Base-by-base conservation (phyloP, 2,888 invertebrate species). In the Sinelater perroti region DNA sequence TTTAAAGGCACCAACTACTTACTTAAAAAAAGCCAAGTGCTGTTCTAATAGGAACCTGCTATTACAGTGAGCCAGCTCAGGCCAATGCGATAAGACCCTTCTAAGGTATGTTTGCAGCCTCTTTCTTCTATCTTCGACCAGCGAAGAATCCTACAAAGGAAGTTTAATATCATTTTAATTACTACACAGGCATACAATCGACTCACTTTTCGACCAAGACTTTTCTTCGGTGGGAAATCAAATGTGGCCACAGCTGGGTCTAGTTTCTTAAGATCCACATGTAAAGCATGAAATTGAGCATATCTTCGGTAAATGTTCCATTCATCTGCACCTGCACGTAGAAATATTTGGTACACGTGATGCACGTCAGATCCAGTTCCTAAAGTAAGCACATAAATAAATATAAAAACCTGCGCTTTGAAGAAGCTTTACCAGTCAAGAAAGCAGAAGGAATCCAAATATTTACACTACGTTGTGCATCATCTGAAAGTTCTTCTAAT, bases 251-350 rank as follows among this genome's bases (percentile, higher is more conserved):
- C 87, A 56, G 88, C 82, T 0, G 89, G 85, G 73, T 93, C 91
- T 72, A 90, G 86, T 73, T 93, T 94, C 74, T 90, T 92, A 31
- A 96, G 80, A 67, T 90, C 88, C 60, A 86, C 85, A 75, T 97
- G 94, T 18, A 97, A 81, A 61, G 90, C 87, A 74, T 93, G 85
- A 78, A 97, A 97, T 76, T 97, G 95, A 4, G 94, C 90, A 74
- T 97, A 97, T 71, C 97, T 85, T 66, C 95, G 86, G 75, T 95
- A 95, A n/a, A 97, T 88, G 72, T 93, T 95, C 97, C 97, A 97
- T 75, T 97, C 96, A 64, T 93, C 94, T 69, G 89, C 87, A 36
- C 90, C 87, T 46, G 94, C 88, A 67, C 93, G 85, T 26, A 95
- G 61, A 63, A 74, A 75, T 78, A 93, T 92, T 85, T 95, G 94